A percentile compares a stretch with the other conserved stretches of the same genome.
phyloP scores from a whole-genome alignment of 2,888 invertebrate species.

The Helobdella robusta region DNA sequence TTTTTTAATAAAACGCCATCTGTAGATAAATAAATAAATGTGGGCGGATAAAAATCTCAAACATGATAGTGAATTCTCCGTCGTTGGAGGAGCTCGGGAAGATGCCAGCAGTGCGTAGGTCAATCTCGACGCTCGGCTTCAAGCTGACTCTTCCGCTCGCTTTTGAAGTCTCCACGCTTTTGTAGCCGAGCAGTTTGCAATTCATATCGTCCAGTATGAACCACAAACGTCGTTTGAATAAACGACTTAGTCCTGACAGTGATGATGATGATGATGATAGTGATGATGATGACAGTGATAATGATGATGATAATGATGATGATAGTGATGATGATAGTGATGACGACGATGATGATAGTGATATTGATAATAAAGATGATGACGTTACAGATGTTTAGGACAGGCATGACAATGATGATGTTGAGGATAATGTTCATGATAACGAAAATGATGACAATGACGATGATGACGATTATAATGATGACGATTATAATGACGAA shows the following conservation, averaged over 20 bases:
- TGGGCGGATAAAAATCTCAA: neutral
- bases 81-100: slow-evolving; percentile 45
- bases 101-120: slow-evolving; percentile 46
- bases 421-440: no score
- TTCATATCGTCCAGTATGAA: slow-evolving; percentile 47
- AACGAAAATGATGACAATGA: no score
- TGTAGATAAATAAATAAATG: neutral
- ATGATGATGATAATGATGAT: slow-evolving; percentile 4
- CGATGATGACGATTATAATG: no score
- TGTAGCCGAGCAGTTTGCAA: slow-evolving; percentile 44
- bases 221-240: slow-evolving; percentile 45
- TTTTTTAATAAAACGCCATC: neutral
- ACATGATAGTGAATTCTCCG: slow-evolving; percentile 50
- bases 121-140: slow-evolving; percentile 42
- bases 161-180: slow-evolving; percentile 42
- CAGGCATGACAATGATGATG: no score
- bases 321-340: neutral
- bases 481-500: no score
- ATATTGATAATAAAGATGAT: neutral
- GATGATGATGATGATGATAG: slow-evolving; percentile 11
- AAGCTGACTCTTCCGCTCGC: slow-evolving; percentile 34
- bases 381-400: no score
- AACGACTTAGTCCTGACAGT: slow-evolving; percentile 45
- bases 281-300: slow-evolving; percentile 8
- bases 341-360: neutral